Evolutionary conservation across 2,113 vertebrate genomes (phyloP), one percentile per base, ranked within the genome.

Genomic region (Jacana jacana): DNA sequence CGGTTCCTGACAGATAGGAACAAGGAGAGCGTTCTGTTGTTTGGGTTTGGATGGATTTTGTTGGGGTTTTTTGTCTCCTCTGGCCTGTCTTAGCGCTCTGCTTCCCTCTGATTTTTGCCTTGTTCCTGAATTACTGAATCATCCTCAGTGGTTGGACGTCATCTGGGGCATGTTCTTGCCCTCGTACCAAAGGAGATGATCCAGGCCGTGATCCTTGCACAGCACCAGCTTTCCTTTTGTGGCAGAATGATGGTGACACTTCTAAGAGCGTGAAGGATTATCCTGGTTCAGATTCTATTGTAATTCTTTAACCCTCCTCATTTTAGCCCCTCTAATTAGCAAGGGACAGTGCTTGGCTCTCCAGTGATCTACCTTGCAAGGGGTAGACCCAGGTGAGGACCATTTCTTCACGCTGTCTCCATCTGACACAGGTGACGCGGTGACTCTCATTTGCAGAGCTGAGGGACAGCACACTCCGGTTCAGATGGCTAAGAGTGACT

Each of bases 381-480:
- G 64, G 25, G 33, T 2, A 2, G 69, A 6, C 73, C 19, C 70
- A 39, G 42, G 37, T 63, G 73, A 84, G 78, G 30, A 39, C 10
- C 54, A 16, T 13, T 65, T 49, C 19, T 3, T 33, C 19, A 1
- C 23, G 39, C 52, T 1, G 0, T 13, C 7, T 39, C 72, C 2
- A 0, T 40, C 13, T 0, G 2, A 23, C 37, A 22, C 14, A 2
- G 44, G n/a, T 40, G 49, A 7, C 7, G 4, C 0, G 0, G 65
- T 18, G 66, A 28, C 42, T 73, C 28, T 60, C 35, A 5, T 1
- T 1, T 17, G 57, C 31, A 51, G 84, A 83, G 27, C 68, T 31
- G 11, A 37, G 57, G 33, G 63, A 17, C 54, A 25, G 30, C 2
- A 2, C 8, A 0, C 13, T 18, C 15, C 0, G 0, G 25, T n/a